phyloP scores from a whole-genome alignment of 2,113 vertebrate species.

The Dryoscopus gambensis region DNA sequence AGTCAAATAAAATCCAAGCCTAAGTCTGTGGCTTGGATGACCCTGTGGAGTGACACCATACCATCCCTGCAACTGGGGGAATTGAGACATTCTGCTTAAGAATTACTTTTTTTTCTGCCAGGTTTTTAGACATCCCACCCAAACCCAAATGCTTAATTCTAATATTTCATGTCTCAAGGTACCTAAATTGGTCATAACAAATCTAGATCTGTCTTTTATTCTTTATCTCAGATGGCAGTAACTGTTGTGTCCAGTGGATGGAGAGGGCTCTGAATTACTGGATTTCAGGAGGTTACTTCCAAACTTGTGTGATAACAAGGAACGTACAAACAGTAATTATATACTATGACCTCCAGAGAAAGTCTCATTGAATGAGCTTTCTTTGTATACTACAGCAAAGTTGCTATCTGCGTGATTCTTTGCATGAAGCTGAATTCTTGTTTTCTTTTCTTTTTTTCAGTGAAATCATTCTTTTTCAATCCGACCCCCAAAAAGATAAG shows the following conservation, averaged over 20 bases:
- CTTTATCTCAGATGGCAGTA: background rate
- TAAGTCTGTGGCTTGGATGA: background rate
- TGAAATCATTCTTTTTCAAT: background rate
- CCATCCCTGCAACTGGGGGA: background rate
- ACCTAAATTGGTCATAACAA: background rate
- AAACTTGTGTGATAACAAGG: background rate
- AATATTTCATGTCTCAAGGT: background rate
- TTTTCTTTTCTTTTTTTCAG: background rate
- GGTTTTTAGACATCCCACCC: background rate
- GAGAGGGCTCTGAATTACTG: background rate
- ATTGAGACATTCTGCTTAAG: background rate
- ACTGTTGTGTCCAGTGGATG: background rate
- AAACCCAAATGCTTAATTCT: background rate
- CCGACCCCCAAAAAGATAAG: background rate
- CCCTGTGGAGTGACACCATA: background rate
- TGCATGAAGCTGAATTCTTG: background rate
- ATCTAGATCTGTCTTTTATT: background rate
- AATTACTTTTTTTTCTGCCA: background rate
- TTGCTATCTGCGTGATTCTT: background rate
- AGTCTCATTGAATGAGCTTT: background rate
- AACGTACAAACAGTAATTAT: background rate
- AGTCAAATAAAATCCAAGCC: background rate
- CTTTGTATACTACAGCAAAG: background rate
- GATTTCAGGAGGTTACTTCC: background rate
- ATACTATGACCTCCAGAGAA: background rate